Base-by-base conservation (phyloP, 2,113 vertebrate species). In the Ophiodon elongatus region DNA sequence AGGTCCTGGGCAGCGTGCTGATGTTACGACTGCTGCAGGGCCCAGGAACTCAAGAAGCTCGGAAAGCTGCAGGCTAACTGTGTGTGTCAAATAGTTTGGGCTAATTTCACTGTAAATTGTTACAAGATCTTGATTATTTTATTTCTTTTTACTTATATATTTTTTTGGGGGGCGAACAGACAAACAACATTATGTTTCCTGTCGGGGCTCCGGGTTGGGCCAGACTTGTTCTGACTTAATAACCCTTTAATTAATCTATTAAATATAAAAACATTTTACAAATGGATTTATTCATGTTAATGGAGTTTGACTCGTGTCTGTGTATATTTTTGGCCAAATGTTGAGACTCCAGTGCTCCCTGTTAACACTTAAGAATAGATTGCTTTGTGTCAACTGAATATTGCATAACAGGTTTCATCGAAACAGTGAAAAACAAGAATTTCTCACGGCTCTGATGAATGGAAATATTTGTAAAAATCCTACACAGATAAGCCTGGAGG, bases 1-100 rank as follows among this genome's bases (percentile, higher is more conserved):
- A 80, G 85, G 82, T 21, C 78, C 59, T 33, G 62, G 68, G 62
- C 83, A 67, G 50, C 69, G 65, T 64, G 19, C 21, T 27, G 41
- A 45, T 72, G 29, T 47, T 37, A 69, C 43, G 27, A 27, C 39
- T 65, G 64, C 64, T 65, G 50, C 25, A 74, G 31, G 54, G 25
- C 33, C n/a, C 10, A 29, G 59, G 13, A 63, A 0, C 6, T 54
- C 23, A 17, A n/a, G 27, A 6, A 15, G 60, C 62, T 8, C 19
- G 17, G 10, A 27, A 65, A 59, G 19, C 71, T 67, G 1, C 35
- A 21, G 60, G 19, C 31, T n/a, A 27, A 45, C 6, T 25, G 23
- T 25, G 4, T n/a, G 7, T n/a, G 54, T 59, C 9, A 25, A 15
- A n/a, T 14, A 54, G 14, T 27, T 35, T 37, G 31, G 39, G 35